phyloP scores from a whole-genome alignment of 2,888 invertebrate species.

The Stramonita haemastoma region DNA sequence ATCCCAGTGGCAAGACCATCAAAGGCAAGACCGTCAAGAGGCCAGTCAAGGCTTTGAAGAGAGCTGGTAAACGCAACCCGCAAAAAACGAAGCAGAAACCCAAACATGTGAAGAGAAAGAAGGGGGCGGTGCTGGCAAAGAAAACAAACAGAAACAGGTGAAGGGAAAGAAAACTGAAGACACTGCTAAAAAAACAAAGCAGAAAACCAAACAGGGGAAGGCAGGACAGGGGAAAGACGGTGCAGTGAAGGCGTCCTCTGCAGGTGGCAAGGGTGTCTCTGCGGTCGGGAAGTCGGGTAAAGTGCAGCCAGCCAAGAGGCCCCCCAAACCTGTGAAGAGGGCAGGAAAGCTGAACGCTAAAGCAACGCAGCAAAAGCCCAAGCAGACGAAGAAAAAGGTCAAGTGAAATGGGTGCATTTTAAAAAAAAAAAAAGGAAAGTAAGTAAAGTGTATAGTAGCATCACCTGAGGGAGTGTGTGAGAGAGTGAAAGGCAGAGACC shows the following conservation, averaged over 20 bases:
- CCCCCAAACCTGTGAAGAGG: not conserved
- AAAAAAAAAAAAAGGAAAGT: no score
- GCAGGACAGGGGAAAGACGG: no score
- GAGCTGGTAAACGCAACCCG: not conserved
- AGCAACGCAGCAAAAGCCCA: no score
- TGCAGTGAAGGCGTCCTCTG: no score
- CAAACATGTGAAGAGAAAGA: not conserved
- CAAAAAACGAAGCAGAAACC: not conserved
- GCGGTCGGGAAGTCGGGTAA: not conserved
- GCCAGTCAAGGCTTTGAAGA: not conserved
- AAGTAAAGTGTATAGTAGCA: no score
- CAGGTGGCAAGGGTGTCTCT: no score
- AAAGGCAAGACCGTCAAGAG: not conserved
- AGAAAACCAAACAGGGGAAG: no score
- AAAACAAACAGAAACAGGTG: not conserved
- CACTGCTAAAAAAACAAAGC: no score
- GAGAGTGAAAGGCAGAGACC: no score
- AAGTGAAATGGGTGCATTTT: not conserved
- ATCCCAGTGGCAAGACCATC: constrained; percentile 9
- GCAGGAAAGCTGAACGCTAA: not conserved
- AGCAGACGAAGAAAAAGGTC: not conserved
- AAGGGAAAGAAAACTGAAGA: not conserved
- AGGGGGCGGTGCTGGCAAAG: not conserved
- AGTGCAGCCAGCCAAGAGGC: not conserved
- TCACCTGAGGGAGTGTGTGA: no score